Evolutionary conservation across 1,140 invertebrate species (phyloP).

Genomic region (Zaprionus davidi): DNA sequence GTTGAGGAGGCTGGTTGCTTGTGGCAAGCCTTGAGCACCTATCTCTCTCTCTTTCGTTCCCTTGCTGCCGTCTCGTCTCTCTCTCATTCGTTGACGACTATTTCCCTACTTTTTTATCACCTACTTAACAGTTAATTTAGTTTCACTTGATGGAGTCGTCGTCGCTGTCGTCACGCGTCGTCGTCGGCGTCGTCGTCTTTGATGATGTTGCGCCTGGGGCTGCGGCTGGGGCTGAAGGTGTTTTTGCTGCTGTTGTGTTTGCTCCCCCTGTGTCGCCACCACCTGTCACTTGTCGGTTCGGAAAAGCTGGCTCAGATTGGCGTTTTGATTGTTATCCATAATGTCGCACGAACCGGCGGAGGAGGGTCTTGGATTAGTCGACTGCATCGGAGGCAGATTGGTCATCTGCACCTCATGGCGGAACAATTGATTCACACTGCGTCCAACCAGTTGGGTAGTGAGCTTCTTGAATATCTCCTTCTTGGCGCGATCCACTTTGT

Average conservation of each 20-base stretch:
- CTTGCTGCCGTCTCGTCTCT: neutral
- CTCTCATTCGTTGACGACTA: constrained; percentile 8
- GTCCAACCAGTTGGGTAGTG: constrained; percentile 91
- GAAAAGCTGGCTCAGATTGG: constrained; percentile 68
- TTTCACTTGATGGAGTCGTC: constrained; percentile 71
- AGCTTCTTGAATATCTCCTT: constrained; percentile 96
- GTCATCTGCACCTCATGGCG: constrained; percentile 93
- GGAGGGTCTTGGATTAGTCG: constrained; percentile 8
- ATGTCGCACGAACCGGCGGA: constrained; percentile 41
- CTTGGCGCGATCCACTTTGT: constrained; percentile 94
- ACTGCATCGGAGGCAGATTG: constrained; percentile 89
- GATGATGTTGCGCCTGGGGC: neutral
- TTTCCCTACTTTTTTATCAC: constrained; percentile 14
- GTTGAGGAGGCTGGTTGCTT: neutral
- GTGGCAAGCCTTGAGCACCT: constrained; percentile 10
- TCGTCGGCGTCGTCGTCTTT: neutral
- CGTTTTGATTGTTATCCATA: constrained; percentile 77
- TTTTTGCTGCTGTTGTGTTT: constrained; percentile 7
- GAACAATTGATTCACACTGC: constrained; percentile 93
- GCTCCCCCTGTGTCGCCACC: constrained; percentile 3
- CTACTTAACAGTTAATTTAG: constrained; percentile 74
- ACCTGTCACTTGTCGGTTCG: constrained; percentile 67
- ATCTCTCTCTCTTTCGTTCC: neutral
- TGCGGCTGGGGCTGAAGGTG: neutral
- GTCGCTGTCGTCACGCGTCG: constrained; percentile 33